Evolutionary conservation across 2,797 vertebrate species (phyloP), one percentile per base, ranked within the genome.

Genomic region (Clarias pachynema): DNA sequence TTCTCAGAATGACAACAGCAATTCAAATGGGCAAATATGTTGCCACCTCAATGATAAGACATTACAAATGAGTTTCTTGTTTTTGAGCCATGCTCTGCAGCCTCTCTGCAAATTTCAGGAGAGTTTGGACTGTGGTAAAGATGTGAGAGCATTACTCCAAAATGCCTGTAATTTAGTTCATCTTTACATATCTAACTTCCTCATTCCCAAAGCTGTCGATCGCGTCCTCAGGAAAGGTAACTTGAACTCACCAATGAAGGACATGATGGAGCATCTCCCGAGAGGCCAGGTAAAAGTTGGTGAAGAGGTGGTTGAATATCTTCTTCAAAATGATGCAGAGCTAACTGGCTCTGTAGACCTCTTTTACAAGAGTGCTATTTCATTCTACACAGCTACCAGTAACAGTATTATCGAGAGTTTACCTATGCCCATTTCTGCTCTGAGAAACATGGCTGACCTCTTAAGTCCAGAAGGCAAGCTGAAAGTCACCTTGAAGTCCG

Each of bases 81-180:
- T 96, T 87, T 91, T 96, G 1, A 85, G 88, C 9, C 81, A 92
- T 2, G 44, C 91, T 0, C 37, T 95, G 82, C 89, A 93, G 57
- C 94, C 95, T 0, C 92, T 95, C 10, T 82, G 75, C 56, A 84
- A 81, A 12, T 90, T 94, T 26, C 90, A 93, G 1, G 87, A 92
- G 5, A n/a, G 87, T 65, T 87, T 93, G 84, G 66, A 88, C 49
- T 3, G 18, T 0, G 83, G 34, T 0, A 29, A 34, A 0, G 87
- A 87, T 0, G 59, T 93, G 40, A 75, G 68, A 0, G 10, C 18
- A 8, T 84, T 94, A 84, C 89, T 96, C 2, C 87, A 90, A 87
- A 79, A 90, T 59, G 84, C 80, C 22, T 86, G 89, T 4, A 9
- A 40, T 14, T 72, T 94, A 66, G 12, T 95, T 16, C 77, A 75